Base-by-base conservation (phyloP, 1,140 invertebrate species). In the Achatina immaculata region DNA sequence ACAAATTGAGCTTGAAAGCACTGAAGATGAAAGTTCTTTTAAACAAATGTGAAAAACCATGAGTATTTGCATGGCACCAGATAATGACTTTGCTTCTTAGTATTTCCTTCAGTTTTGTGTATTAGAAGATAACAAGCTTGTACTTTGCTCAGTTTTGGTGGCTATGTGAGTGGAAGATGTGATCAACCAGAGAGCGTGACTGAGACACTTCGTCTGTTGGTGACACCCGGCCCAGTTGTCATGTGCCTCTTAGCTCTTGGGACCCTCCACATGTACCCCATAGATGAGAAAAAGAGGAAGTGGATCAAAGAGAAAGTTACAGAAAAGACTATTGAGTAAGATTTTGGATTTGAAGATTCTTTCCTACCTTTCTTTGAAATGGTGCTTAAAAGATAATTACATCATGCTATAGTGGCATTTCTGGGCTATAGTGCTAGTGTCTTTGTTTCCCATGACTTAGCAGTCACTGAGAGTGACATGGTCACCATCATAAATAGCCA, bases 181-280 rank as follows among this genome's bases (percentile, higher is more conserved):
- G 66, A 83, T 4, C 90, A 91, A 74, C 86, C 89, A 9, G 76
- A 68, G 6, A 85, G 83, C 24, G 89, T 91, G 42, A 86, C 75
- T 14, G 45, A 86, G 28, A 85, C 89, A 7, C 78, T 91, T n/a
- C 81, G 88, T 31, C 77, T 87, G 79, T 76, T 90, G 0, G 71
- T 90, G 7, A 86, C 86, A 0, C 88, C 90, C 9, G 87, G 84
- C 21, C 89, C 89, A 16, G 86, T 89, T 6, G 43, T 90, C 7
- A 86, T 84, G 45, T 38, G 83, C 4, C 77, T 89, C 0, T 74
- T 89, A 24, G 86, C 87, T n/a, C 83, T 90, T 7, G 19, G 87
- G 0, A 83, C 83, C 40, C 80, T 90, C 4, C 87, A 86, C 84
- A 69, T 65, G 3, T 90, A 89, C 55, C 89, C 89, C 28, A 89